These are phyloP conservation scores for Grammomys surdaster DNA, from an alignment of 2,113 vertebrate species.

Conservation along the genomic window DNA sequence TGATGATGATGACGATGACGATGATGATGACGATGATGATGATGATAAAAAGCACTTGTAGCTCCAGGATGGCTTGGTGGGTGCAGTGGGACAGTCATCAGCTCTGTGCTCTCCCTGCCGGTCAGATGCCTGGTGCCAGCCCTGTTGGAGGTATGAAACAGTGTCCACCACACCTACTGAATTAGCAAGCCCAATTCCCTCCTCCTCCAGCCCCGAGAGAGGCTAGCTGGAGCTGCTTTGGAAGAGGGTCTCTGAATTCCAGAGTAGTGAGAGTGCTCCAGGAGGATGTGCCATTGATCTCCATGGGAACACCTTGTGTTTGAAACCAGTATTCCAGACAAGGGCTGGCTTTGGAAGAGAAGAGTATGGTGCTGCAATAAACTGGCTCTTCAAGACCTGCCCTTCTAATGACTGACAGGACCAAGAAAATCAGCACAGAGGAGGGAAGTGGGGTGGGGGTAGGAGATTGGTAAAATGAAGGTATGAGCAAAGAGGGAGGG, in stretches of 20 bases:
- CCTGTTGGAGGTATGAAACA: background rate
- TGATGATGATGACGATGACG: background rate
- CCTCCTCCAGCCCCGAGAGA: background rate
- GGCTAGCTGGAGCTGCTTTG: background rate
- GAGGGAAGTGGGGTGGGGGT: background rate
- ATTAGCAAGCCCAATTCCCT: background rate
- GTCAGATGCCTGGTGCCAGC: background rate
- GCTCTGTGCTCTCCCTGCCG: background rate
- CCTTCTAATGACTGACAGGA: background rate
- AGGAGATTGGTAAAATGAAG: background rate
- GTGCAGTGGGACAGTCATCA: background rate
- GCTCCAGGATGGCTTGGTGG: background rate
- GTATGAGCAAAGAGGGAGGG: background rate
- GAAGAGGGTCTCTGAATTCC: background rate
- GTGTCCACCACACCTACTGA: background rate
- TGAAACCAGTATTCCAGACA: background rate
- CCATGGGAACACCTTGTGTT: background rate
- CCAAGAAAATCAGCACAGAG: background rate
- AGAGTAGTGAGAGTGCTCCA: background rate
- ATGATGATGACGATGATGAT: background rate
- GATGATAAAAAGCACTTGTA: background rate
- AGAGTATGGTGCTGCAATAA: background rate
- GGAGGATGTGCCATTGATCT: background rate
- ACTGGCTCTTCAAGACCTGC: background rate
- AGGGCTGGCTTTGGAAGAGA: background rate